Evolutionary conservation across 2,888 invertebrate species (phyloP).

Genomic region (Limnephilus rhombicus): DNA sequence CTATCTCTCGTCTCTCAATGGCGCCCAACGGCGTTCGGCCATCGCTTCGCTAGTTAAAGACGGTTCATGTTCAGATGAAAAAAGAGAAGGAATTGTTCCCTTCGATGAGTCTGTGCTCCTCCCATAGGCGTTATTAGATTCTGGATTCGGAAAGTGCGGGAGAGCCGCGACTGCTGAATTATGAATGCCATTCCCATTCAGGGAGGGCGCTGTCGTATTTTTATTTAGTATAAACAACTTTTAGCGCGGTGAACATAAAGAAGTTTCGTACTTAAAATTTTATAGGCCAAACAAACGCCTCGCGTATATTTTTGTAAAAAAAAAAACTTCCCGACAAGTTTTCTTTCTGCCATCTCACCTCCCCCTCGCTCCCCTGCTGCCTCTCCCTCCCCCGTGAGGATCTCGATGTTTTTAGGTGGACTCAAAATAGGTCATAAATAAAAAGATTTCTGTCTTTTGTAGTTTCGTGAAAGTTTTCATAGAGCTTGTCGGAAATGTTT

Average conservation of each 20-base stretch:
- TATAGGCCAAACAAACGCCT: conserved; percentile 75
- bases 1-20: too few relatives aligned
- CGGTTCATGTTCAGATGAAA: neutral
- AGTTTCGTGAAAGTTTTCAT: conserved; percentile 10
- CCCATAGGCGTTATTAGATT: conserved; percentile 8
- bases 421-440: conserved; percentile 27
- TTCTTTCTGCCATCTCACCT: conserved; percentile 15
- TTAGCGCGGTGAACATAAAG: conserved; percentile 71
- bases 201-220: conserved; percentile 43
- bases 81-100: neutral
- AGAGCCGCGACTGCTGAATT: conserved; percentile 18
- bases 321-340: conserved; percentile 48
- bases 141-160: neutral
- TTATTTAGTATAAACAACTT: conserved; percentile 64
- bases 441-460: conserved; percentile 23
- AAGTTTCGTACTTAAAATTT: conserved; percentile 77
- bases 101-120: conserved; percentile 5
- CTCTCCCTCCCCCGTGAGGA: neutral
- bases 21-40: neutral
- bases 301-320: conserved; percentile 61
- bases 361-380: conserved; percentile 4
- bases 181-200: conserved; percentile 30
- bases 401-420: conserved; percentile 20
- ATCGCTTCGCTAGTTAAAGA: neutral
- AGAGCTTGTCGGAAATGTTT: neutral